These are phyloP conservation scores for Argyrosomus japonicus DNA, from an alignment of 2,113 vertebrate genomes.

Conservation along the genomic window DNA sequence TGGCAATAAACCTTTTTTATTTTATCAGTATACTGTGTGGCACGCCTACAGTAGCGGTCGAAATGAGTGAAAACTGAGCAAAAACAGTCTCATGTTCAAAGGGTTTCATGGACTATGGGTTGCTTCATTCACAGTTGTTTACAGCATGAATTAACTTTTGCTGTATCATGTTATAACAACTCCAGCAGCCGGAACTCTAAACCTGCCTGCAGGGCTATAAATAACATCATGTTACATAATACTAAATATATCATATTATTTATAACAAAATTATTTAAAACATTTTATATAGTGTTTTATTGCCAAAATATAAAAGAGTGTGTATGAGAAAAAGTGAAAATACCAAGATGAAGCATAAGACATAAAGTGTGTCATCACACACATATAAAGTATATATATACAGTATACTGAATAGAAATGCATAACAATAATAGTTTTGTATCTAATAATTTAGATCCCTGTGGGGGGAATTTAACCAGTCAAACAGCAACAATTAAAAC, in stretches of 20 bases:
- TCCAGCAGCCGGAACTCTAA: neutral
- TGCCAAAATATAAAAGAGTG: neutral
- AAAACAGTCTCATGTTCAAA: slow-evolving; percentile 1
- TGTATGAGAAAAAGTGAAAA: neutral
- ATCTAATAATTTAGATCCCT: neutral
- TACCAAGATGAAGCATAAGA: neutral
- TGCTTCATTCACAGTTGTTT: neutral
- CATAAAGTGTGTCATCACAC: neutral
- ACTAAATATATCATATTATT: neutral
- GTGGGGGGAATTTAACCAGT: neutral
- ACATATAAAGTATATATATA: neutral
- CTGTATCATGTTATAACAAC: slow-evolving; percentile 3
- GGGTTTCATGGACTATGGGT: slow-evolving; percentile 6
- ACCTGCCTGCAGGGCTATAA: neutral
- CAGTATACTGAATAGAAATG: neutral
- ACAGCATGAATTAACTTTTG: slow-evolving; percentile 19
- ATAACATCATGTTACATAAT: neutral
- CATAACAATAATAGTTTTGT: neutral
- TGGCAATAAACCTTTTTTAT: neutral
- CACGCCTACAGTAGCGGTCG: neutral
- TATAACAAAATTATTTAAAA: neutral
- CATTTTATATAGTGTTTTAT: neutral
- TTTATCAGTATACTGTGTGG: neutral
- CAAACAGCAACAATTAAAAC: neutral
- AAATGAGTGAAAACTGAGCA: neutral